Conservation (phyloP, 2,113 vertebrate species). For the Crypturellus undulatus region DNA sequence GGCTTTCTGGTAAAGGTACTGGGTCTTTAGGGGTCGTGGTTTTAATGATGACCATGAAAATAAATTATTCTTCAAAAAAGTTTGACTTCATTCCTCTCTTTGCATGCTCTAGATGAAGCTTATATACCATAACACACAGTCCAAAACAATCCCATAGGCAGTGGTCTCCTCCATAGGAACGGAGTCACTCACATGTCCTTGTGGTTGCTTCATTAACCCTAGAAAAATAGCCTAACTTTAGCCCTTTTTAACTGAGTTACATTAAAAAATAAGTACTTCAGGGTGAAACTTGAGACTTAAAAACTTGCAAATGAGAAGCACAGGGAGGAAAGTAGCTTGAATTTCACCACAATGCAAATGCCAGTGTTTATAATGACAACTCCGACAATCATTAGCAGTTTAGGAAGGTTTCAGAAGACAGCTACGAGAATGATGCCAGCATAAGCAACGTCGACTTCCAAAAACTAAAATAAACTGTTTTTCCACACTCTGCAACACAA, state of each 20-base stretch:
- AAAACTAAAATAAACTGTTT: neutral
- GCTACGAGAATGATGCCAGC: neutral
- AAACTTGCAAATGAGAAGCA: neutral
- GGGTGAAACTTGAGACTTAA: neutral
- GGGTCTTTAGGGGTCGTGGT: neutral
- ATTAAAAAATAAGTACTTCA: neutral
- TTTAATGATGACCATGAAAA: neutral
- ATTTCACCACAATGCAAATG: neutral
- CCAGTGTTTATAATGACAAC: slow-evolving; percentile 18
- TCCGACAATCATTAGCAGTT: neutral
- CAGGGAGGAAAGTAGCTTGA: neutral
- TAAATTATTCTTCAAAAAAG: neutral
- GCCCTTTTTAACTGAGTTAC: neutral
- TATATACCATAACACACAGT: too few species aligned
- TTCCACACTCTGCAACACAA: neutral
- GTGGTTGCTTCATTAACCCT: neutral
- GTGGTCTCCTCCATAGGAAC: neutral
- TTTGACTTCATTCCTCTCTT: neutral
- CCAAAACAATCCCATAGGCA: neutral
- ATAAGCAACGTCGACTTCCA: neutral
- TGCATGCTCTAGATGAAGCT: neutral
- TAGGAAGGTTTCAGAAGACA: neutral
- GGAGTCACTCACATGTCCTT: neutral
- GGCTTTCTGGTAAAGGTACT: neutral
- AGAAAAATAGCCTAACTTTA: neutral